Evolutionary conservation across 92 coral and sea anemone genomes (phyloP).

Genomic region (Heliopora coerulea): DNA sequence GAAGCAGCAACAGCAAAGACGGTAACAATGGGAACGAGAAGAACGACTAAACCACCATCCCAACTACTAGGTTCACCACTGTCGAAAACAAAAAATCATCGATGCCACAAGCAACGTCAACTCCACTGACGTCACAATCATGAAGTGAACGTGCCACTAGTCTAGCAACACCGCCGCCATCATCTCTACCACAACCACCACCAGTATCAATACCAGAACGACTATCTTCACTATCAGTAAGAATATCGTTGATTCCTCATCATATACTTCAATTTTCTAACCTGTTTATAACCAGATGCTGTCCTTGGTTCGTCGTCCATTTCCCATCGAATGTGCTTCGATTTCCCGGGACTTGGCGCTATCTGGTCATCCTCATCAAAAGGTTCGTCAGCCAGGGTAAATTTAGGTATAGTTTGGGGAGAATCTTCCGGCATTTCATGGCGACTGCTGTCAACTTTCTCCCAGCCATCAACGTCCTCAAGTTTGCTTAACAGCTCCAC

Average conservation of each 20-base stretch:
- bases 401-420: constrained; percentile 77
- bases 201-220: background rate
- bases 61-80: background rate
- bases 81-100: too few species aligned
- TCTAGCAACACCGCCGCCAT: too few species aligned
- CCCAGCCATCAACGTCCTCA: constrained; percentile 88
- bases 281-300: constrained; percentile 10
- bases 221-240: background rate
- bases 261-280: background rate
- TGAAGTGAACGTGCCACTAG: too few species aligned
- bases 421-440: constrained; percentile 53
- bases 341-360: constrained; percentile 47
- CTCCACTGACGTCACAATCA: too few species aligned
- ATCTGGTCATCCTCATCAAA: constrained; percentile 57
- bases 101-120: too few species aligned
- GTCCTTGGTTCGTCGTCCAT: constrained; percentile 27
- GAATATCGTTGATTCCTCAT: too few species aligned
- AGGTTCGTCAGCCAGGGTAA: constrained; percentile 67
- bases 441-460: constrained; percentile 56
- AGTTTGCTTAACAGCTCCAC: constrained; percentile 83
- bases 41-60: background rate
- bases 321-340: constrained; percentile 73
- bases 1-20: background rate
- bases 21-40: background rate
- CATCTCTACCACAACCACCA: background rate